Base-by-base conservation (phyloP, 1,140 invertebrate species). In the Meteorus sp. region DNA sequence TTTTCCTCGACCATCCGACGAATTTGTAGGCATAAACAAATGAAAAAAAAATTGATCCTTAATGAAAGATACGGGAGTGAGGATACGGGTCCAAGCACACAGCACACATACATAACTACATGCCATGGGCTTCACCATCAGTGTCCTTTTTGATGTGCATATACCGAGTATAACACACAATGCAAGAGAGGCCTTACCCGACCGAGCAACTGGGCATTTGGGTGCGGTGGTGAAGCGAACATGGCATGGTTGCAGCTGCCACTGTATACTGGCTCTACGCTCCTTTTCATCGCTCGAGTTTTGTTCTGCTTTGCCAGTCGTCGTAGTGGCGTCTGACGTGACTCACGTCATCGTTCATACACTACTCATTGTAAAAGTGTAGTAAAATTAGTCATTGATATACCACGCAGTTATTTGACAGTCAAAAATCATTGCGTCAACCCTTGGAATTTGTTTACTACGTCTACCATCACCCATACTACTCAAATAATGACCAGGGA, bases 221-320 rank as follows among this genome's bases (percentile, higher is more conserved):
- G 64, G 64, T 59, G 61, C 58, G 29, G 15, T 33, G 29, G n/a
- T 19, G 23, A 51, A 41, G 25, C 66, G 58, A 63, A 56, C 44
- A 44, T 52, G 61, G 62, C 57, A 47, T 61, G 65, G 62, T 54
- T 56, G 58, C 63, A 58, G 55, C 65, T 66, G 66, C 50, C 56
- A 74, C 72, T 71, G 72, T 74, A 69, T 69, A 67, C 68, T 67
- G 53, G 20, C 35, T 20, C 25, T 15, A n/a, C 13, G 23, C 23
- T 44, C 31, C 3, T 22, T 23, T 53, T 3, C 9, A 22, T 17
- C 37, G 52, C 39, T 39, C 52, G 66, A 67, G 69, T 71, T 66
- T 69, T 70, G 60, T 65, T 70, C 62, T 64, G 66, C 61, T 69
- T 62, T 62, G 67, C 70, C 75, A 77, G 76, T 77, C 76, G 71